Evolutionary conservation across 2,113 vertebrate species (phyloP), one percentile per base, ranked within the genome.

Genomic region (Dermatemys mawii): DNA sequence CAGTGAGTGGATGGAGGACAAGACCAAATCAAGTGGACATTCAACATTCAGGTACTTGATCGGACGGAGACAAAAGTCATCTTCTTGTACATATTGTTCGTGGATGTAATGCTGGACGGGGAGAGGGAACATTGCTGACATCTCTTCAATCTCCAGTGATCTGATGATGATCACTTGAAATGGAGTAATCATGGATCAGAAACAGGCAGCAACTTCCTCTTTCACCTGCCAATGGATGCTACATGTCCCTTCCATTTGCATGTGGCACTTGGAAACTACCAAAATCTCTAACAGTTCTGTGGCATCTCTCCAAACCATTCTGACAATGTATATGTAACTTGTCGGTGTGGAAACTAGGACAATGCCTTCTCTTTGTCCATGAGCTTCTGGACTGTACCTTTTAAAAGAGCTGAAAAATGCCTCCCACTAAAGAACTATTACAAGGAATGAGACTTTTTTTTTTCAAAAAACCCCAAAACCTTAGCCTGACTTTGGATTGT

Each of bases 31-130:
- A 90, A 93, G 76, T 0, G 88, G 46, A 93, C 27, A 0, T 80
- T 97, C 11, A 1, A 84, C 86, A 86, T 87, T 96, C 93, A 94
- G 95, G 96, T 96, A 95, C 93, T 94, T 27, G 93, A 95, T 95
- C 93, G 89, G 94, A 86, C 89, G 76, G 92, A 93, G 93, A 95
- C 90, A 87, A 95, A 94, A 83, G 84, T 96, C 89, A 19, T 96
- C 94, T 97, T 97, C 2, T 93, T 97, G 95, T 97, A 97, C 95
- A 95, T 95, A 96, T 95, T 90, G 92, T 93, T 95, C n/a, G 1
- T 83, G 91, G 51, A 90, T 17, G 81, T 78, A 92, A 96, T 94
- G 87, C 86, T 67, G 88, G 0, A 6, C 91, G 92, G 51, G n/a
- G 82, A 10, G 41, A 79, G 86, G 84, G 83, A 79, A 60, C 0